Evolutionary conservation across 2,888 invertebrate genomes (phyloP), one percentile per base, ranked within the genome.

Genomic region (Sisyra terminalis): DNA sequence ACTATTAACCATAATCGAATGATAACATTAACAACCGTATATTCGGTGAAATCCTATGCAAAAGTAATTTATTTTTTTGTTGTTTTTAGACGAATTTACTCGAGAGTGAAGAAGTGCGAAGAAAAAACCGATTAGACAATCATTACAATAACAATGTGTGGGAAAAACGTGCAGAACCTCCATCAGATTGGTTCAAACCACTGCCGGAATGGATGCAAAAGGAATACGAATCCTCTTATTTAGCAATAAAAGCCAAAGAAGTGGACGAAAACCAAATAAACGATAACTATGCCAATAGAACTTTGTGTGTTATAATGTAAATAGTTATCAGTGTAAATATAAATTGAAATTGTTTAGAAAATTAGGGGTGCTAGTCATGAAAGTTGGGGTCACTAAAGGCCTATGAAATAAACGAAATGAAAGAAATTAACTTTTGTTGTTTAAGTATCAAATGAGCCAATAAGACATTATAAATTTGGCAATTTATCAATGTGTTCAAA

Each of bases 141-240:
- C 86, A 88, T 58, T 74, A 72, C 49, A 61, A 56, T 41, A 93
- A 93, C 59, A 68, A 81, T 56, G 69, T 78, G 1, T 93, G 93
- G 93, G 69, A 76, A 52, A 80, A 73, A 56, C 64, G 93, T 35
- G 67, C 67, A 5, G 53, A 64, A 29, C 89, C 92, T 1, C 90
- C 92, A 0, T 63, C 66, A 41, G 77, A 87, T 58, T 93, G 92
- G 92, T 71, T 75, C 47, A 71, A 71, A 47, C 85, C 85, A 1
- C 58, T 92, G 44, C 89, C 90, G 0, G 78, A 81, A 5, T 78
- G 78, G 73, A 64, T 88, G 59, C 59, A 58, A 13, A 72, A 82
- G 53, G 68, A 74, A 51, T 73, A 80, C 52, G 70, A 81, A 55
- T 64, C 70, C 46, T 70, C 78, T 0, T 84, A 70, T 56, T 65